Conservation (phyloP, 2,797 vertebrate genomes). For the Glossophaga mutica region DNA sequence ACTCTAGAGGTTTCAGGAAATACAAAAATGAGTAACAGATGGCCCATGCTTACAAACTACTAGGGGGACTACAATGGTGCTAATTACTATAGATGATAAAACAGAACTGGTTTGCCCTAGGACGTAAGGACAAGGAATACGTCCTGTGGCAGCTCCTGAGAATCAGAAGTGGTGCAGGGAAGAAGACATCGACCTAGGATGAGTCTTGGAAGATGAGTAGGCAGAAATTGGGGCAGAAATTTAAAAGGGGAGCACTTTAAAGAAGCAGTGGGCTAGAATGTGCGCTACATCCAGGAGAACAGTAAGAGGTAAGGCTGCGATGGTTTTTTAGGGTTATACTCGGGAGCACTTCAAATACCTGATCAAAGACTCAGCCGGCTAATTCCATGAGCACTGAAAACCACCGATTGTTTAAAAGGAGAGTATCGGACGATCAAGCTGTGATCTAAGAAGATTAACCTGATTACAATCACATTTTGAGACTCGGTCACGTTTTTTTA, state of each 20-base stretch:
- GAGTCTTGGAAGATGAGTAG: neutral
- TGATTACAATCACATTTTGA: neutral
- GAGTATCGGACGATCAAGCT: neutral
- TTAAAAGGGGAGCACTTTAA: neutral
- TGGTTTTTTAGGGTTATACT: neutral
- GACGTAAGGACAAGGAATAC: neutral
- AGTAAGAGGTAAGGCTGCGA: neutral
- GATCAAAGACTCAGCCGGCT: neutral
- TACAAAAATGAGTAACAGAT: neutral
- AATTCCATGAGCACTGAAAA: neutral
- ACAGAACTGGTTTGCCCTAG: neutral
- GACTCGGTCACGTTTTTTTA: neutral
- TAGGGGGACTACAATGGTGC: neutral
- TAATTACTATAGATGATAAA: neutral
- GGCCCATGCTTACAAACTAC: neutral
- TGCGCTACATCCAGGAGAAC: neutral
- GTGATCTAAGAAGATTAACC: neutral
- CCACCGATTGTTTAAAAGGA: neutral
- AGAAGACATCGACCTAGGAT: neutral
- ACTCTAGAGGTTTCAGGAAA: neutral
- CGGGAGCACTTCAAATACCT: neutral
- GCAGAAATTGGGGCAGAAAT: neutral
- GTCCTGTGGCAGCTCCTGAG: neutral
- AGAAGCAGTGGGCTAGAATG: neutral
- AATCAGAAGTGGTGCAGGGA: neutral